Conservation (phyloP, 2,113 vertebrate genomes). For the Dasyurus viverrinus region DNA sequence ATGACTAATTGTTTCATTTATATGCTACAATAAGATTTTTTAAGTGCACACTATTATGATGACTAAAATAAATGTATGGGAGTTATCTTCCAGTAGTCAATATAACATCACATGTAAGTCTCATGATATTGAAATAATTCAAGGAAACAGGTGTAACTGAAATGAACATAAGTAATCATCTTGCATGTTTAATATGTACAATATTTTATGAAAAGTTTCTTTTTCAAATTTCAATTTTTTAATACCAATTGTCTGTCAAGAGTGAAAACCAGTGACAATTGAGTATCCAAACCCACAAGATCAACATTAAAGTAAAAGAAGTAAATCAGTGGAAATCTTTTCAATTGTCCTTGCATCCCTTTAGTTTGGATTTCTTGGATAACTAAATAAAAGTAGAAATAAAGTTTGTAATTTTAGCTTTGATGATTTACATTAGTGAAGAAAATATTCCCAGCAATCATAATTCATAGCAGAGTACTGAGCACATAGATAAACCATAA, state of each 20-base stretch:
- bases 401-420: neutral
- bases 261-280: neutral
- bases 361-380: neutral
- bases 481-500: neutral
- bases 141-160: slow-evolving; percentile 55
- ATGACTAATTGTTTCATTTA: slow-evolving; percentile 65
- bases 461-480: neutral
- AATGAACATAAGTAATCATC: slow-evolving; percentile 40
- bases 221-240: slow-evolving; percentile 54
- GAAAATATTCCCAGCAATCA: neutral
- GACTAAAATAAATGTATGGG: slow-evolving; percentile 54
- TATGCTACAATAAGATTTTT: slow-evolving; percentile 35
- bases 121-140: slow-evolving; percentile 58
- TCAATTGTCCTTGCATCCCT: neutral
- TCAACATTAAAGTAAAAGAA: slow-evolving; percentile 2
- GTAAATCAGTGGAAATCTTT: neutral
- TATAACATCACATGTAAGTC: slow-evolving; percentile 46
- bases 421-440: neutral
- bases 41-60: slow-evolving; percentile 50
- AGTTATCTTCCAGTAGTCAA: slow-evolving; percentile 38
- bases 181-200: slow-evolving; percentile 52
- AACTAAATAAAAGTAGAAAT: neutral
- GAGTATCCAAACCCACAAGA: slow-evolving; percentile 35
- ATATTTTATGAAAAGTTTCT: slow-evolving; percentile 47
- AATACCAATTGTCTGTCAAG: slow-evolving; percentile 50